Evolutionary conservation across 2,888 invertebrate genomes (phyloP), one percentile per base, ranked within the genome.

Genomic region (Diarsia mendica): DNA sequence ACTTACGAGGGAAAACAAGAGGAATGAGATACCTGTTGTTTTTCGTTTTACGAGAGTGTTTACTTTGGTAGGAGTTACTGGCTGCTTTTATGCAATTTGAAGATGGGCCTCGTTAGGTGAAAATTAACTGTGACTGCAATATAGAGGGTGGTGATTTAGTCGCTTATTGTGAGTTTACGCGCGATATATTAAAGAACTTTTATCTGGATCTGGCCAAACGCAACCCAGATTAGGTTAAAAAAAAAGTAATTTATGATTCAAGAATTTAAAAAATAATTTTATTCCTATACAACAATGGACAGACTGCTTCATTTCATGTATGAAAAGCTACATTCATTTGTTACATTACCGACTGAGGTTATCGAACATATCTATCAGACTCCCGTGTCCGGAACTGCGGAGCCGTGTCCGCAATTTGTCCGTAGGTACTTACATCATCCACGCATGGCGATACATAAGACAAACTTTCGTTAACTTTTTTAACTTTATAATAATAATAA

Each of bases 21-120:
- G 44, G 46, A 23, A 75, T 66, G 23, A 48, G 53, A 28, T 67
- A 75, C 76, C 77, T 80, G 68, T 84, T 83, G 84, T 83, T 83
- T 58, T 72, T 33, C 20, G n/a, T 79, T 20, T 70, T n/a, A n/a
- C n/a, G n/a, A n/a, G 13, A 10, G 10, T 61, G 23, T 23, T 33
- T 55, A n/a, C 8, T 60, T 75, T n/a, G 8, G n/a, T n/a, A 67
- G n/a, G 6, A 55, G 23, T 55, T 46, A 23, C 46, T 67, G 20
- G 10, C 4, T 44, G 15, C n/a, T 70, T 44, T 15, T 44, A 28
- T 15, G 20, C 23, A 44, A 51, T 67, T 51, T 2, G 23, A 51
- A 23, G 9, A 58, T 55, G 13, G 53, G 4, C 6, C 23, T 23
- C 55, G 13, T 55, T 55, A 13, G 15, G 55, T 55, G 23, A 51